Conservation (phyloP, 2,888 invertebrate genomes). For the Apeira syringaria region DNA sequence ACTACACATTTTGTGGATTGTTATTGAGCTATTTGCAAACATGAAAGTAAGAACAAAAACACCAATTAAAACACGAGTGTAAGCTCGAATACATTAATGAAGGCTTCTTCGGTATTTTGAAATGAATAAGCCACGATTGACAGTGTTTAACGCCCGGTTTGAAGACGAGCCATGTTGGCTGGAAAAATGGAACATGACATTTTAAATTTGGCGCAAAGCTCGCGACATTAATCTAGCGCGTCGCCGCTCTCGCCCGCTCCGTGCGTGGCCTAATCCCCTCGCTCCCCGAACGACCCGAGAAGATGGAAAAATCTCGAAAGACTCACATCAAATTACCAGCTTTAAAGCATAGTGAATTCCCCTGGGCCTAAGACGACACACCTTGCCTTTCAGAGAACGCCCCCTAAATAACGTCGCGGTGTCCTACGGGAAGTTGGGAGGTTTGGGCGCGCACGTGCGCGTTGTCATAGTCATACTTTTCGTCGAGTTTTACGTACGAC, state of each 20-base stretch:
- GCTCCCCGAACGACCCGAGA: constrained; percentile 71
- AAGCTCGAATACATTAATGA: too few species aligned
- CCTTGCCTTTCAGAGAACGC: constrained; percentile 77
- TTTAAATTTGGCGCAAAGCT: constrained; percentile 79
- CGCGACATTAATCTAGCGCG: constrained; percentile 78
- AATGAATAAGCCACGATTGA: constrained; percentile 52
- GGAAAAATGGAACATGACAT: constrained; percentile 80
- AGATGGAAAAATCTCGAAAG: constrained; percentile 81
- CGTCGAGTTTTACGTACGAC: constrained; percentile 74
- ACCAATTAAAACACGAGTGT: too few species aligned
- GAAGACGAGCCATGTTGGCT: constrained; percentile 66
- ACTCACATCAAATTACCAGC: constrained; percentile 81
- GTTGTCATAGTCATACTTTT: constrained; percentile 79
- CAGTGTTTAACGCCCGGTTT: constrained; percentile 59
- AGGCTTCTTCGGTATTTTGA: constrained; percentile 33
- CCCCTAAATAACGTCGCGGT: constrained; percentile 72
- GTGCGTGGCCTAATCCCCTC: constrained; percentile 77
- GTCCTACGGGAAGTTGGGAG: constrained; percentile 78
- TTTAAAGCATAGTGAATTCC: constrained; percentile 79
- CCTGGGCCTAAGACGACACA: constrained; percentile 69
- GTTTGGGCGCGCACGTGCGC: constrained; percentile 74
- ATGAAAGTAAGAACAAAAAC: too few species aligned
- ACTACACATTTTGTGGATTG: too few species aligned
- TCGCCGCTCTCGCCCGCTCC: constrained; percentile 71
- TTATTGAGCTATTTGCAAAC: too few species aligned